phyloP scores from a whole-genome alignment of 1,140 invertebrate genomes.

The Nomia melanderi region DNA sequence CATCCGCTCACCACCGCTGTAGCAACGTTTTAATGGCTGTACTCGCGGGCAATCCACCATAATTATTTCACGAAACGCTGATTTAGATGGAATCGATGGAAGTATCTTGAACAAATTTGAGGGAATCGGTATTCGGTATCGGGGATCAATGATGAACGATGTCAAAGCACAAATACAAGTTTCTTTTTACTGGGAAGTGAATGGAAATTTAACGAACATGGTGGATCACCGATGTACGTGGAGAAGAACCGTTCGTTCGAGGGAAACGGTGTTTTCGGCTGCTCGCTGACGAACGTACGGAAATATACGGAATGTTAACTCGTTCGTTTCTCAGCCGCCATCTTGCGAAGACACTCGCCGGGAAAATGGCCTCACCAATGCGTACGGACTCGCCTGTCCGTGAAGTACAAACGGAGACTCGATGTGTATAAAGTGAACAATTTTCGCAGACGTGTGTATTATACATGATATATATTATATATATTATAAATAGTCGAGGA shows the following conservation, averaged over 20 bases:
- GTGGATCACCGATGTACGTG: not conserved
- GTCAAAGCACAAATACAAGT: not conserved
- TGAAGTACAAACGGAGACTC: conserved; percentile 61
- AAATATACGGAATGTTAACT: not conserved
- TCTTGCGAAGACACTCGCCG: not conserved
- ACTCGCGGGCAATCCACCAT: not conserved
- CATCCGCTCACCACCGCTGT: too few relatives aligned
- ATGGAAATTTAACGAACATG: too few relatives aligned
- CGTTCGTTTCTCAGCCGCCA: not conserved
- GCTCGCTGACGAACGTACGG: not conserved
- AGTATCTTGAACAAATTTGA: not conserved
- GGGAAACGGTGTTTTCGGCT: not conserved
- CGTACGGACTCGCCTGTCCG: conserved; percentile 24
- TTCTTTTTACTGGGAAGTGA: not conserved
- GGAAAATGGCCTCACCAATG: not conserved
- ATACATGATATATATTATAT: conserved; percentile 50
- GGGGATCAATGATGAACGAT: not conserved
- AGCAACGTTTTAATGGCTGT: too few relatives aligned
- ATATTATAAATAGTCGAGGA: conserved; percentile 44
- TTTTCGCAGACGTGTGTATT: conserved; percentile 44
- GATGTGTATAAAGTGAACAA: conserved; percentile 53
- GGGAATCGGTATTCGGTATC: not conserved
- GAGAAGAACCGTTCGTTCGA: not conserved
- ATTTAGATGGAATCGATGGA: not conserved
- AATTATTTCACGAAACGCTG: not conserved